Evolutionary conservation across 1,140 invertebrate genomes (phyloP), one percentile per base, ranked within the genome.

Genomic region (Leptinotarsa defecta): DNA sequence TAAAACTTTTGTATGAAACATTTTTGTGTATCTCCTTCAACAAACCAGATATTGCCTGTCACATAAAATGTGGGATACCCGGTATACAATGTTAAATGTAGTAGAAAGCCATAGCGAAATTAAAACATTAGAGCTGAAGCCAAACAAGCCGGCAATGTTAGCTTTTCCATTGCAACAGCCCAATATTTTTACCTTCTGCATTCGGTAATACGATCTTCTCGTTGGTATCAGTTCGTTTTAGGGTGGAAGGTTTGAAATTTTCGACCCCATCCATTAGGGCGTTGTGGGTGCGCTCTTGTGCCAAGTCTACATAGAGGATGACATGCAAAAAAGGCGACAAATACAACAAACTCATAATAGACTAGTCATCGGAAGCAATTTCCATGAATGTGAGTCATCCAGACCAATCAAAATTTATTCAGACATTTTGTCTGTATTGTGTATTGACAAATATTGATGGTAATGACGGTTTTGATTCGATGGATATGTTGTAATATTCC

Each of bases 201-300:
- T 92, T 94, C 61, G 93, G 93, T 77, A 95, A 89, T 68, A 94
- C 87, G 79, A 92, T 91, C 89, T 94, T 95, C 88, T 94, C 93
- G 81, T 90, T 87, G 17, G 93, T 95, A 79, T 92, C 90, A 27
- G 92, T 92, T 83, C 91, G 90, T 86, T 93, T 93, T 82, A 95
- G 87, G 69, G 88, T 87, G 71, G 91, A 89, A 73, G 89, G 80
- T 83, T 92, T 89, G 87, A 94, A 94, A 80, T 88, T 89, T 86
- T 94, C 92, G 78, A 94, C 89, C 61, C 89, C 92, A 77, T 92
- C 90, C 80, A 94, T 91, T 49, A 94, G 88, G 75, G 92, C 91
- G 79, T 89, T 89, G 84, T 93, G 92, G 80, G 90, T 91, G 80
- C 90, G 89, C 85, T 94, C 93, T 86, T 92, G 89, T 84, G 90